Evolutionary conservation across 2,888 invertebrate genomes (phyloP), one percentile per base, ranked within the genome.

Genomic region (Julus scanicus): DNA sequence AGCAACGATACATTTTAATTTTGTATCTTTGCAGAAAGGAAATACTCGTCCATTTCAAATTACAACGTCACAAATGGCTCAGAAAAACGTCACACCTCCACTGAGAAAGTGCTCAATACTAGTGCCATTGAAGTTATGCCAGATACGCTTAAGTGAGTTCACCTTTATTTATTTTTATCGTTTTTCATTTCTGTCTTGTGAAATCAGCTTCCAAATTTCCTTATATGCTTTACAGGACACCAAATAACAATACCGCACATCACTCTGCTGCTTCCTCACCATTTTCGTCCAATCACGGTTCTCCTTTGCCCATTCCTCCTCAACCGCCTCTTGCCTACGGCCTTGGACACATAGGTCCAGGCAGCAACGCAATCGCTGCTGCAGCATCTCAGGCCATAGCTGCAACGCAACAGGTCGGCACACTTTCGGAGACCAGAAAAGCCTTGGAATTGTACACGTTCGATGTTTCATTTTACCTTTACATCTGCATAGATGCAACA

Each of bases 321-420:
- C 89, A 88, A 48, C 89, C 88, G 49, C 89, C 90, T 87, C 89
- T 91, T 17, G 90, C 91, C n/a, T 92, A 92, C 89, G 92, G 91
- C 90, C 93, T 97, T 87, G 96, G 96, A 17, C 97, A 97, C 90
- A 95, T 96, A 91, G 96, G 96, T n/a, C 96, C 97, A 0, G 97
- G 96, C 15, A 94, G 95, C 88, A 96, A 96, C 91, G 97, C 98
- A 0, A 97, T 98, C 88, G 98, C 97, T 0, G 97, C 96, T 0
- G 98, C 98, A 0, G 98, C 98, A 0, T 97, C 97, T 39, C 98
- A 98, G 92, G 98, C 98, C 0, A 98, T 99, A 89, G 98, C 97
- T 6, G 98, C 98, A 0, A 98, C 99, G 2, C 98, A 98, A 91
- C 96, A 96, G 94, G 95, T 95, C n/a, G 39, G 29, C 40, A 9